Evolutionary conservation across 2,888 invertebrate genomes (phyloP).

Genomic region (Oxyscelio sp.): DNA sequence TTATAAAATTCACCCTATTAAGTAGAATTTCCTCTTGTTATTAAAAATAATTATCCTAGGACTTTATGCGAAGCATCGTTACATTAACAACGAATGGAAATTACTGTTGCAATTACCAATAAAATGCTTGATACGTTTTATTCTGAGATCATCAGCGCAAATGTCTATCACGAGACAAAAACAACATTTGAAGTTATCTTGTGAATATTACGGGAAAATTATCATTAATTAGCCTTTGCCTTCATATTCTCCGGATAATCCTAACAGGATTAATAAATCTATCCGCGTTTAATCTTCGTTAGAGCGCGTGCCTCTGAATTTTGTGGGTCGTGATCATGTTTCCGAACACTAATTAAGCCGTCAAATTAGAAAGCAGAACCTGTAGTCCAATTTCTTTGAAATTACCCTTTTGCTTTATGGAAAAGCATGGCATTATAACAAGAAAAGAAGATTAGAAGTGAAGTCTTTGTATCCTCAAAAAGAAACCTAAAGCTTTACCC

Average conservation of each 20-base stretch:
- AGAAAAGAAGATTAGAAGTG: constrained; percentile 52
- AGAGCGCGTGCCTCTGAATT: constrained; percentile 28
- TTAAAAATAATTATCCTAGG: no score
- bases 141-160: neutral
- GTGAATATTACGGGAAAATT: constrained; percentile 47
- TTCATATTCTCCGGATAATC: constrained; percentile 24
- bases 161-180: constrained; percentile 1
- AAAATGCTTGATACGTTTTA: no score
- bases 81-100: no score
- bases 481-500: constrained; percentile 71
- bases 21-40: no score
- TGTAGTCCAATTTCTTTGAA: constrained; percentile 51
- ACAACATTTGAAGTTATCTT: constrained; percentile 27
- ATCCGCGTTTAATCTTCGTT: constrained; percentile 58
- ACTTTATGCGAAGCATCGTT: no score
- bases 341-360: constrained; percentile 47
- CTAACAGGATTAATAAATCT: constrained; percentile 53
- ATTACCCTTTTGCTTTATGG: constrained; percentile 1
- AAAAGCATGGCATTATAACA: constrained; percentile 22
- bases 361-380: constrained; percentile 45
- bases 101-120: no score
- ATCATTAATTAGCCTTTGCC: constrained; percentile 54
- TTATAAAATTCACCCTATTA: no score
- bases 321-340: constrained; percentile 49
- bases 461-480: constrained; percentile 54